phyloP scores from a whole-genome alignment of 2,797 vertebrate species.

The Enteromius unitaeniatus region DNA sequence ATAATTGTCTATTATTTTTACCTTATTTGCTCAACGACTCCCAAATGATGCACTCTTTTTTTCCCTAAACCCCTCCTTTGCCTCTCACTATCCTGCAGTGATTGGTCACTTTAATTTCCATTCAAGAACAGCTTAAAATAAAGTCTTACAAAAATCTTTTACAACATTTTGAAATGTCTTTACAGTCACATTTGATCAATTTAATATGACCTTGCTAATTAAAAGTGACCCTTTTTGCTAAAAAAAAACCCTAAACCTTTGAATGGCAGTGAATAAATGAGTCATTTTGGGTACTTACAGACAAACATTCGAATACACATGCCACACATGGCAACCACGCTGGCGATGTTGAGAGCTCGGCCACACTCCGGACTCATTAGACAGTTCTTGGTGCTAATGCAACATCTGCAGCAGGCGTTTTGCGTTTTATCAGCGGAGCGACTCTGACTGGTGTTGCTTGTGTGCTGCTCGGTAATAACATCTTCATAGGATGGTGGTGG shows the following conservation, averaged over 20 bases:
- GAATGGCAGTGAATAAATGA: neutral
- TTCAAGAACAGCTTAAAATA: neutral
- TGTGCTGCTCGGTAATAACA: slow-evolving; percentile 55
- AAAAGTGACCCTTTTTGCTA: neutral
- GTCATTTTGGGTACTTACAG: slow-evolving; percentile 50
- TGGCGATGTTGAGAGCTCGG: slow-evolving; percentile 58
- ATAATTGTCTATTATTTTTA: too few relatives aligned
- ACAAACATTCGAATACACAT: slow-evolving; percentile 61
- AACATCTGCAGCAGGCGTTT: slow-evolving; percentile 54
- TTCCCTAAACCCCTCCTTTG: too few relatives aligned
- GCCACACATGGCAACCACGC: slow-evolving; percentile 55
- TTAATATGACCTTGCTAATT: neutral
- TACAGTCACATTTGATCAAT: neutral
- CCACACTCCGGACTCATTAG: slow-evolving; percentile 65
- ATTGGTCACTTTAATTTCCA: too few relatives aligned
- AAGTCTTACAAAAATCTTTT: neutral
- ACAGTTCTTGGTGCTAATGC: slow-evolving; percentile 54
- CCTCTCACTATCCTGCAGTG: too few relatives aligned
- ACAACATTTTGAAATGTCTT: neutral
- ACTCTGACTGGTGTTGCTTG: slow-evolving; percentile 54
- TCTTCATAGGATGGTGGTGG: slow-evolving; percentile 41
- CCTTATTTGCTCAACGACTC: too few relatives aligned
- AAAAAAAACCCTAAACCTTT: neutral
- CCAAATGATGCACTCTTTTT: too few relatives aligned
- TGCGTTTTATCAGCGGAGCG: slow-evolving; percentile 34